These are phyloP conservation scores for Hippasteria phrygiana DNA, from an alignment of 53 echinoderm and acorn worm genomes.

Conservation along the genomic window DNA sequence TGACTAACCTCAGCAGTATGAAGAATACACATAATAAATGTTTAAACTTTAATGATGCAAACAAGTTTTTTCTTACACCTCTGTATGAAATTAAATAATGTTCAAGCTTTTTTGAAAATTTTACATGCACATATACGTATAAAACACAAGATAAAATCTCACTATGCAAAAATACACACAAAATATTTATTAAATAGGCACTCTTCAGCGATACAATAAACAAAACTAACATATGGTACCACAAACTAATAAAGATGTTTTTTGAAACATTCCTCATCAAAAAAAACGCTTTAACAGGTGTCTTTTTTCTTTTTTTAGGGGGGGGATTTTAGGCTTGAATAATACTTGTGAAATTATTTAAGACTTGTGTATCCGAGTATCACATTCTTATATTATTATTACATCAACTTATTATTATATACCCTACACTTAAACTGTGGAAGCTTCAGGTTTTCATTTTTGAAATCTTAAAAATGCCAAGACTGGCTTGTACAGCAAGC, in stretches of 20 bases:
- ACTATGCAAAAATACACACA: constrained; percentile 64
- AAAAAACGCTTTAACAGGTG: too few relatives aligned
- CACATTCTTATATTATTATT: too few relatives aligned
- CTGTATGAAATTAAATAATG: constrained; percentile 32
- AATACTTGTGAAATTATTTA: too few relatives aligned
- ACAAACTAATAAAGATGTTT: background rate
- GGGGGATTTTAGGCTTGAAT: too few relatives aligned
- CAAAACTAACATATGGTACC: background rate
- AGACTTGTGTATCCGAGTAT: too few relatives aligned
- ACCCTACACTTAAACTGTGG: too few relatives aligned
- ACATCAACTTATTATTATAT: too few relatives aligned
- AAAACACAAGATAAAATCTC: constrained; percentile 21
- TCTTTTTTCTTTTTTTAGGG: too few relatives aligned
- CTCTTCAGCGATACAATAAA: background rate
- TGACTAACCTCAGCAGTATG: background rate
- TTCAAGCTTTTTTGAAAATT: constrained; percentile 30
- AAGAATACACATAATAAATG: constrained; percentile 50
- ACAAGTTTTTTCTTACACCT: constrained; percentile 15
- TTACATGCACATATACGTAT: constrained; percentile 46
- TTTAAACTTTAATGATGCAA: constrained; percentile 10
- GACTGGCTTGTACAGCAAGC: too few relatives aligned
- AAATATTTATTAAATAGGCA: constrained; percentile 54
- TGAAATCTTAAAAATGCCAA: too few relatives aligned
- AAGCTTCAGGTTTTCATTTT: too few relatives aligned
- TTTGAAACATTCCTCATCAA: background rate